Conservation (phyloP, 2,888 invertebrate genomes). For the Ectobius pallidus region DNA sequence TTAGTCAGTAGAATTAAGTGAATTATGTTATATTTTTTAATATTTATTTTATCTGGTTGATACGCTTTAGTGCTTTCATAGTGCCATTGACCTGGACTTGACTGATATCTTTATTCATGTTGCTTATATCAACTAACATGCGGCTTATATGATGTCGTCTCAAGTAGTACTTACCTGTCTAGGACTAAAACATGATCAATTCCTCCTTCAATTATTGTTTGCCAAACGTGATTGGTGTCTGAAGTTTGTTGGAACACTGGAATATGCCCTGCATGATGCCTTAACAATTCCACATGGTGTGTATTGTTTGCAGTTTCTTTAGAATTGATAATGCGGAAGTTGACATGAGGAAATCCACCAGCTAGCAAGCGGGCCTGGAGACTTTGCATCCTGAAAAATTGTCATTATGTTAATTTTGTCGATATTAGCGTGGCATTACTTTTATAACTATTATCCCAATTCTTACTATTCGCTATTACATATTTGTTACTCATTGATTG, state of each 20-base stretch:
- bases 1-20: no score
- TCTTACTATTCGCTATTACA: no score
- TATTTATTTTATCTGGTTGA: no score
- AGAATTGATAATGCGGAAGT: conserved; percentile 26
- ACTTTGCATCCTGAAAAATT: conserved; percentile 30
- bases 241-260: conserved; percentile 20
- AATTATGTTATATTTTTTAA: no score
- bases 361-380: conserved; percentile 34
- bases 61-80: no score
- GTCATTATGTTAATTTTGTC: no score
- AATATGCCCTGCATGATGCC: conserved; percentile 4
- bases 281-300: neutral
- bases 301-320: neutral
- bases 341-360: conserved; percentile 18
- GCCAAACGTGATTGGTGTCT: conserved; percentile 3
- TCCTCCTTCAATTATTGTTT: conserved; percentile 30
- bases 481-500: no score
- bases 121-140: no score
- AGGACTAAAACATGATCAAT: conserved; percentile 36
- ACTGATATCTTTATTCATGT: no score
- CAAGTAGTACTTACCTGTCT: conserved; percentile 38
- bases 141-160: no score
- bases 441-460: neutral
- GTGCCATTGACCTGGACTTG: no score
- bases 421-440: neutral